Conservation (phyloP, 2,113 vertebrate species). For the Cephalopterus ornatus region DNA sequence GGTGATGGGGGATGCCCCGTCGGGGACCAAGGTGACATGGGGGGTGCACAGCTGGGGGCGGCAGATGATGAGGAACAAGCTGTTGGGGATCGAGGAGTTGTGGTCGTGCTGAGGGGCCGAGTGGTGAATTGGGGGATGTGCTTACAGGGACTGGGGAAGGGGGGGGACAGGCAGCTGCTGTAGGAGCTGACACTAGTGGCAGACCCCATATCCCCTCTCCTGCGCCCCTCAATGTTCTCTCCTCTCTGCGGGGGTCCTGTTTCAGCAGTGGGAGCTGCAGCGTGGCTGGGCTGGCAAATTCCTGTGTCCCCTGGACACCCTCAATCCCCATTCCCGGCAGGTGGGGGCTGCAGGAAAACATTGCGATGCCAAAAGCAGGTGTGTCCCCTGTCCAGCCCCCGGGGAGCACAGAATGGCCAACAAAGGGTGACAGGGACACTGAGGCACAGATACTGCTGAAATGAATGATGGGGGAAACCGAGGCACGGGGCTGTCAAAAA, state of each 20-base stretch:
- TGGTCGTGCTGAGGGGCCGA: background rate
- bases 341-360: background rate
- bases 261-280: background rate
- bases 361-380: background rate
- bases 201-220: background rate
- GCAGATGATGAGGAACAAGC: background rate
- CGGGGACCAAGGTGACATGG: background rate
- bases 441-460: background rate
- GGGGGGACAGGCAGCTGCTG: background rate
- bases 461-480: background rate
- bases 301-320: background rate
- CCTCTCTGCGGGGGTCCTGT: accelerated
- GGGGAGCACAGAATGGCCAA: background rate
- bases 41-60: background rate
- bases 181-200: background rate
- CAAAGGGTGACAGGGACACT: background rate
- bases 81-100: background rate
- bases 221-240: background rate
- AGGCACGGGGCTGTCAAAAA: background rate
- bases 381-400: background rate
- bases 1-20: background rate
- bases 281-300: accelerated
- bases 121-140: background rate
- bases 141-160: background rate
- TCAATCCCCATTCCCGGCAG: accelerated